phyloP scores from a whole-genome alignment of 1,140 invertebrate species.

The Antheraea mylitta region DNA sequence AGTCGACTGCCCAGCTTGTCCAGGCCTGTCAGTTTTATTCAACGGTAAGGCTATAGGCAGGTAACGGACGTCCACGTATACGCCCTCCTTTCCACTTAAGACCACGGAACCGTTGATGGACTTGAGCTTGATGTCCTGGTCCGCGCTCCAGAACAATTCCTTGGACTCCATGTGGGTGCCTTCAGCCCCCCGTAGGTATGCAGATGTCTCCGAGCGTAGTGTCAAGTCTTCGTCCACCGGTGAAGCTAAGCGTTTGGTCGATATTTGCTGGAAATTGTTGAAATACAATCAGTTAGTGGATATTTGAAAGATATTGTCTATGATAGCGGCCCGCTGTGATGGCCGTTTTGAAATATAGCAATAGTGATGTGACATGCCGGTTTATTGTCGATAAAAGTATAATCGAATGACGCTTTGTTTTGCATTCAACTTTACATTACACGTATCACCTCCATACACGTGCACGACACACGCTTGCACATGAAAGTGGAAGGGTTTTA shows the following conservation, averaged over 20 bases:
- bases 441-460: too few relatives aligned
- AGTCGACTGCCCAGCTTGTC: conserved; percentile 46
- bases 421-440: too few relatives aligned
- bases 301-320: too few relatives aligned
- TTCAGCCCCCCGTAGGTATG: conserved; percentile 83
- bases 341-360: too few relatives aligned
- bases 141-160: conserved; percentile 81
- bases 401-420: too few relatives aligned
- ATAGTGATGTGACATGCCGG: too few relatives aligned
- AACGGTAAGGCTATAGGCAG: conserved; percentile 83
- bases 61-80: conserved; percentile 85
- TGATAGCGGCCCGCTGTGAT: too few relatives aligned
- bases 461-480: too few relatives aligned
- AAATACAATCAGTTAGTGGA: neutral
- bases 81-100: conserved; percentile 84
- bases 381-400: too few relatives aligned
- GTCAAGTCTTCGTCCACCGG: conserved; percentile 84
- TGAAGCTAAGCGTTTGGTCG: conserved; percentile 86
- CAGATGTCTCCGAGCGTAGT: conserved; percentile 81
- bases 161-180: conserved; percentile 79
- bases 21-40: conserved; percentile 57
- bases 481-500: too few relatives aligned
- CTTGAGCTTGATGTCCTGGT: conserved; percentile 88
- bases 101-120: conserved; percentile 89
- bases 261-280: conserved; percentile 75